phyloP scores from a whole-genome alignment of 1,140 invertebrate species.

The Chrysopa pallens region DNA sequence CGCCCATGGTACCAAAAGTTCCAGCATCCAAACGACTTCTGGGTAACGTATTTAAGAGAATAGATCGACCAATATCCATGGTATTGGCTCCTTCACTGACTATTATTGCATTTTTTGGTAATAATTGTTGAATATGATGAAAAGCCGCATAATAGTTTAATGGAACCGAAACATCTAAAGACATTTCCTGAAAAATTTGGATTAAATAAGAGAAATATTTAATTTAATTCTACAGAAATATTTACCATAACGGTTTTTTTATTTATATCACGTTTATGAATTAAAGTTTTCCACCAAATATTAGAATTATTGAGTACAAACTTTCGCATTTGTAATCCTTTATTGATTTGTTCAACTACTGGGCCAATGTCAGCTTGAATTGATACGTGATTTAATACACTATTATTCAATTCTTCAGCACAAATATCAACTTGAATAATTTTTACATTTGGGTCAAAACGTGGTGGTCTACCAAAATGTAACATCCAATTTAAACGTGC shows the following conservation, averaged over 20 bases:
- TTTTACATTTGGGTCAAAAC: slow-evolving; percentile 68
- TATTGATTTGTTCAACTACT: slow-evolving; percentile 38
- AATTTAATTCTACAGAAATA: slow-evolving; percentile 1
- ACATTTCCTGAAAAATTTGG: slow-evolving; percentile 29
- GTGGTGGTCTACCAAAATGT: slow-evolving; percentile 82
- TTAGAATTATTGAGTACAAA: slow-evolving; percentile 24
- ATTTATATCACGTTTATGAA: slow-evolving; percentile 33
- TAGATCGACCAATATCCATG: slow-evolving; percentile 90
- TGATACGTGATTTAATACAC: slow-evolving; percentile 49
- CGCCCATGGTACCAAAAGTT: slow-evolving; percentile 94
- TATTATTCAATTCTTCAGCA: slow-evolving; percentile 85
- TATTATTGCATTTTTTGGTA: slow-evolving; percentile 73
- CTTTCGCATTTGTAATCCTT: slow-evolving; percentile 14
- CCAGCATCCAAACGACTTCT: slow-evolving; percentile 77
- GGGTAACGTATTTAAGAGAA: slow-evolving; percentile 65
- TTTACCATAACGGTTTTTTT: slow-evolving; percentile 29
- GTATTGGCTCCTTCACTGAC: slow-evolving; percentile 97
- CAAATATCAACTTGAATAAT: slow-evolving; percentile 84
- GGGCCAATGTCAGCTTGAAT: slow-evolving; percentile 65
- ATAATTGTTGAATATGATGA: slow-evolving; percentile 49
- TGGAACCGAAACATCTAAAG: slow-evolving; percentile 45
- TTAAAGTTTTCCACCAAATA: slow-evolving; percentile 39
- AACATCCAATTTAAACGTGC: slow-evolving; percentile 94
- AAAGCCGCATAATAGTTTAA: slow-evolving; percentile 91
- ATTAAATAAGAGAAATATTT: neutral